These are phyloP conservation scores for Drosophila quinaria DNA, from an alignment of 2,888 invertebrate genomes.

Conservation along the genomic window DNA sequence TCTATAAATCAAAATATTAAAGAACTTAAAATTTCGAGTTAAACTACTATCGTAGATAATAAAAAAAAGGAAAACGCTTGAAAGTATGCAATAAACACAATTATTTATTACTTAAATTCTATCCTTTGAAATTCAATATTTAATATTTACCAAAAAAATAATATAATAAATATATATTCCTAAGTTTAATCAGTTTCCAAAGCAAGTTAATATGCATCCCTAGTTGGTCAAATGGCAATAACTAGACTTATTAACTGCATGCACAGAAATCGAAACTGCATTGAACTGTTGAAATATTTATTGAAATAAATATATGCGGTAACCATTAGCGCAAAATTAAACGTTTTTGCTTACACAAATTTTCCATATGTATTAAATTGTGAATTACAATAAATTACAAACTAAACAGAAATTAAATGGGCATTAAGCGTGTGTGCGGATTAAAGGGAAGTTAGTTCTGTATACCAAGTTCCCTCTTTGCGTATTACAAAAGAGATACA, in stretches of 20 bases:
- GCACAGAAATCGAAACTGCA: slow-evolving; percentile 23
- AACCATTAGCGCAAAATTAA: slow-evolving; percentile 41
- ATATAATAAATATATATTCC: background rate
- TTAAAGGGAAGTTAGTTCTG: background rate
- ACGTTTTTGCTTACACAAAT: slow-evolving; percentile 20
- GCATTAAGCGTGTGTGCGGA: slow-evolving; percentile 5
- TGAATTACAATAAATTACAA: slow-evolving; percentile 50
- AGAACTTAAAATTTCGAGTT: background rate
- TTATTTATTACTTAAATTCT: background rate
- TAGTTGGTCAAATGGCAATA: slow-evolving; percentile 14
- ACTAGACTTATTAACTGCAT: slow-evolving; percentile 52
- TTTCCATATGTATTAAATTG: slow-evolving; percentile 33
- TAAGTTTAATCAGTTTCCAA: background rate
- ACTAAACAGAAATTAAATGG: slow-evolving; percentile 46
- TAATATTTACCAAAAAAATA: background rate
- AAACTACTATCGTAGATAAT: background rate
- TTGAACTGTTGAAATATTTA: slow-evolving; percentile 61
- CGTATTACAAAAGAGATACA: background rate
- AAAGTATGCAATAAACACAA: background rate
- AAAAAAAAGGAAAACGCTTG: background rate
- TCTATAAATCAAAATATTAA: background rate
- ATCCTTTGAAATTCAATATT: background rate
- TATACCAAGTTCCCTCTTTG: background rate
- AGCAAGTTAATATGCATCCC: slow-evolving; percentile 20
- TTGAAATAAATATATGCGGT: slow-evolving; percentile 55